phyloP scores from a whole-genome alignment of 92 coral and sea anemone genomes.

The Heliopora coerulea region DNA sequence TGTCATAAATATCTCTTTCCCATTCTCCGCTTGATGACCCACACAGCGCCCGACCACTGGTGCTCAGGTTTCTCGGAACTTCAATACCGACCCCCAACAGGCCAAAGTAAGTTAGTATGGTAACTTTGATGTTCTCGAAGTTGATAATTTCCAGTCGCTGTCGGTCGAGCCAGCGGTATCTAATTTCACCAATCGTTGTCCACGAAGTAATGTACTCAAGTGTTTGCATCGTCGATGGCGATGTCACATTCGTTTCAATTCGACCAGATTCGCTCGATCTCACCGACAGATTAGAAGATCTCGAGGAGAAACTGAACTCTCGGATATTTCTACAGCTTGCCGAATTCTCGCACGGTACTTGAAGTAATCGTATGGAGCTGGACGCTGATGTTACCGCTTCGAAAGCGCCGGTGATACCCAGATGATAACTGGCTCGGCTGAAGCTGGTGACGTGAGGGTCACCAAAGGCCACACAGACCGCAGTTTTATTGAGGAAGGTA shows the following conservation, averaged over 20 bases:
- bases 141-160: constrained; percentile 72
- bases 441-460: constrained; percentile 94
- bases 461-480: constrained; percentile 80
- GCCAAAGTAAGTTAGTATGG: constrained; percentile 70
- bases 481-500: constrained; percentile 41
- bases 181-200: constrained; percentile 50
- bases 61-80: constrained; percentile 43
- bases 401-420: constrained; percentile 85
- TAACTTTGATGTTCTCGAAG: constrained; percentile 47
- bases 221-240: background rate
- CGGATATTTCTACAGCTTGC: constrained; percentile 72
- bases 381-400: constrained; percentile 51
- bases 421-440: constrained; percentile 75
- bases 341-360: constrained; percentile 86
- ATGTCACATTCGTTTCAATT: constrained; percentile 27
- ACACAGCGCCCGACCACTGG: constrained; percentile 65
- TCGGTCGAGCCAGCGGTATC: constrained; percentile 79
- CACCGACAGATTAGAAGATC: constrained; percentile 53
- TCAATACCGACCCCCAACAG: constrained; percentile 77
- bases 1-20: constrained; percentile 43
- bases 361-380: constrained; percentile 64
- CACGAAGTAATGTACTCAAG: constrained; percentile 44
- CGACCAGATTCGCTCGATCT: constrained; percentile 47
- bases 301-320: constrained; percentile 67
- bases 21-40: constrained; percentile 67